Base-by-base conservation (phyloP, 92 coral and sea anemone genomes). In the Palythoa grandiflora region DNA sequence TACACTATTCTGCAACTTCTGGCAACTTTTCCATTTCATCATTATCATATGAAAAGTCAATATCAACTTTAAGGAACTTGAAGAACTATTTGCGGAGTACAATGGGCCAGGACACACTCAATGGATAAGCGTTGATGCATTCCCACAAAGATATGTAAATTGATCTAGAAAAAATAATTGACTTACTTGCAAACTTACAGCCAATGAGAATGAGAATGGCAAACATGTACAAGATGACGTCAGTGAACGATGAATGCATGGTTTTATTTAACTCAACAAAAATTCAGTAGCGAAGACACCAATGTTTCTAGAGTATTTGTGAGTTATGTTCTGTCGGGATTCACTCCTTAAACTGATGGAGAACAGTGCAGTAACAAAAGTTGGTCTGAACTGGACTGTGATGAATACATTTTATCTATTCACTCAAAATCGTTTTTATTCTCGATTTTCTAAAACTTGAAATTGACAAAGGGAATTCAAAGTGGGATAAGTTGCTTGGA, bases 151-250 rank as follows among this genome's bases (percentile, higher is more conserved):
- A 44, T 6, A 44, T 44, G 48, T 44, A 6, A 3, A 3, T 44
- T 44, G 48, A 44, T 44, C 55, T 90, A 50, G 91, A 89, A 19
- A 59, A 81, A 72, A 71, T 88, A 40, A 57, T 88, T 38, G 88
- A 81, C 73, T 83, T 88, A 87, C 88, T 91, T 91, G 91, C 93
- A 7, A n/a, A 79, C 78, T 84, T 88, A 80, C 93, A 91, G 83
- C 91, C 93, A 14, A 81, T 86, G 83, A 83, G 92, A 92, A 89
- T 89, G 92, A 61, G 68, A 83, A 83, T 83, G 83, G 53, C 38
- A 60, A 83, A 83, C 47, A 83, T 83, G 57, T 21, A 36, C 38
- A 79, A 36, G 36, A 79, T 79, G 61, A 55, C 9, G 61, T 55
- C 14, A 55, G 3, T 50, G 47, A 60, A 44, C 63, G 90, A 72